phyloP scores from a whole-genome alignment of 2,113 vertebrate species.

The Hippoglossus stenolepis region DNA sequence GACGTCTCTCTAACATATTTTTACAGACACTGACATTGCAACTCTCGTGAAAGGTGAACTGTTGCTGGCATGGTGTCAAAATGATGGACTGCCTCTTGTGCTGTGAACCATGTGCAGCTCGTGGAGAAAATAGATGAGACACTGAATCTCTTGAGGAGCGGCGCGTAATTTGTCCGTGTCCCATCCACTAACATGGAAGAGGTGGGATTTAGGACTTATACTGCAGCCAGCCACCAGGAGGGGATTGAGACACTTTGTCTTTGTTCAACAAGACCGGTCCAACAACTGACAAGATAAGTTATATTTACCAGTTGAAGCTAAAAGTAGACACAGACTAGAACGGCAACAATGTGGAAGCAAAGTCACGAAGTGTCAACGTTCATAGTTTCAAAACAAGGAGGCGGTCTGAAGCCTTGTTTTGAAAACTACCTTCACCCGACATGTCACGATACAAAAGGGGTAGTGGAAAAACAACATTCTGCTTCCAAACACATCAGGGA shows the following conservation, averaged over 20 bases:
- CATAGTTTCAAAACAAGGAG: neutral
- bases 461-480: neutral
- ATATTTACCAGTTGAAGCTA: too few species aligned
- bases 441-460: neutral
- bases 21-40: neutral
- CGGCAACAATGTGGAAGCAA: neutral
- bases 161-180: too few species aligned
- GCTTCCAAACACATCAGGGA: neutral
- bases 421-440: neutral
- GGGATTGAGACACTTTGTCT: too few species aligned
- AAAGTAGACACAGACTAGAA: neutral
- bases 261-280: too few species aligned
- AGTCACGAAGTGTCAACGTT: neutral
- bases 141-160: neutral
- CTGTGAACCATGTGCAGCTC: neutral
- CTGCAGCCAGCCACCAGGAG: too few species aligned
- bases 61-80: neutral
- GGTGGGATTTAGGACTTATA: too few species aligned
- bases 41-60: neutral
- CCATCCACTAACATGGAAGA: too few species aligned
- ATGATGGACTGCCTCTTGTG: neutral
- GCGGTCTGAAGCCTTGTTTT: neutral
- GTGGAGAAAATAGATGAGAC: neutral
- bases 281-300: too few species aligned
- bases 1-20: too few species aligned